Evolutionary conservation across 2,797 vertebrate species (phyloP).

Genomic region (Chromis chromis): DNA sequence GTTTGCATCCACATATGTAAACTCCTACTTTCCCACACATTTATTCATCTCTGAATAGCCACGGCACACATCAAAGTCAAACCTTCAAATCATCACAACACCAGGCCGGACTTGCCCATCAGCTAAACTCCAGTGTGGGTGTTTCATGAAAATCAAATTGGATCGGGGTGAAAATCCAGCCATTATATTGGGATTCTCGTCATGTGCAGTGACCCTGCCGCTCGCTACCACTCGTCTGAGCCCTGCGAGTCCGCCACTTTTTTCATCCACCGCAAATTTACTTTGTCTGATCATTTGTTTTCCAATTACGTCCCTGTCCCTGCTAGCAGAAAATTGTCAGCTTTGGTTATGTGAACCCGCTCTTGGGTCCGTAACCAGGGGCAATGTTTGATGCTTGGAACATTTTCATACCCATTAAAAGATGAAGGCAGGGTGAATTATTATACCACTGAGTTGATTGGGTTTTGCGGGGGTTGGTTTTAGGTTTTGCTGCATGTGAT

Average conservation of each 20-base stretch:
- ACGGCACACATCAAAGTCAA: conserved; percentile 35
- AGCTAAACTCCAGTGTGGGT: conserved; percentile 15
- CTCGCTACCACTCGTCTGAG: conserved; percentile 32
- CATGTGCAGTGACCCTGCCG: conserved; percentile 62
- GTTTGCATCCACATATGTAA: neutral
- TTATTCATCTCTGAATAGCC: conserved; percentile 19
- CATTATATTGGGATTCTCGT: conserved; percentile 52
- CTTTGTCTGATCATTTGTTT: conserved; percentile 84
- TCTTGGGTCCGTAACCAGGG: conserved; percentile 73
- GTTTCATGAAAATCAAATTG: conserved; percentile 53
- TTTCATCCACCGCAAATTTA: conserved; percentile 71
- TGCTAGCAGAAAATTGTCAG: conserved; percentile 78
- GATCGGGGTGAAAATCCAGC: conserved; percentile 25
- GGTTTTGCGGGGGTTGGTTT: conserved; percentile 54
- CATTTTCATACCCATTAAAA: conserved; percentile 75
- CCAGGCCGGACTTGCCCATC: conserved; percentile 1
- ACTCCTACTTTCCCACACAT: neutral
- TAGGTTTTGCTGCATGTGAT: conserved; percentile 28
- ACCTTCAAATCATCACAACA: conserved; percentile 14
- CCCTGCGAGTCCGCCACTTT: conserved; percentile 47
- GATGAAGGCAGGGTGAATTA: conserved; percentile 74
- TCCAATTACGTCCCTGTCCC: conserved; percentile 78
- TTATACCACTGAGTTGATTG: conserved; percentile 69
- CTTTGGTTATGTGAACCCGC: conserved; percentile 72
- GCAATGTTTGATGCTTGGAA: conserved; percentile 70